These are phyloP conservation scores for Ips typographus DNA, from an alignment of 1,140 invertebrate species.

Conservation along the genomic window DNA sequence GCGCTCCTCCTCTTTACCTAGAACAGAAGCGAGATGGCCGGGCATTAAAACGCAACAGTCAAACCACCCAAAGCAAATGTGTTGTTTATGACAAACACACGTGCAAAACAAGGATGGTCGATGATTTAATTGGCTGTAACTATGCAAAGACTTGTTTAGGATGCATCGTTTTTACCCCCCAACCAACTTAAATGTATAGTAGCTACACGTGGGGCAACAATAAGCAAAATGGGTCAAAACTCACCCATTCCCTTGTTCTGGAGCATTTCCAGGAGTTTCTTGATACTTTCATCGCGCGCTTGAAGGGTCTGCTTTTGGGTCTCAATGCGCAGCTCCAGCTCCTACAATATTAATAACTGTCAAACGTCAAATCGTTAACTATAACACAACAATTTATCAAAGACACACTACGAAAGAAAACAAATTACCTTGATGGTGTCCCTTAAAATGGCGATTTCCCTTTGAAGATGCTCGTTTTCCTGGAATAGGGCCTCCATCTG, in stretches of 20 bases:
- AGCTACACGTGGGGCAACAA: too few species aligned
- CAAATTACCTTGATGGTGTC: constrained; percentile 88
- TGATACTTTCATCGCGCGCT: constrained; percentile 96
- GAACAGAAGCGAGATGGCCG: constrained; percentile 54
- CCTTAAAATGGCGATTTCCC: constrained; percentile 91
- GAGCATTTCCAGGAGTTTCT: constrained; percentile 97
- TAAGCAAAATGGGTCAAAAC: constrained; percentile 47
- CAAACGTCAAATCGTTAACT: not conserved
- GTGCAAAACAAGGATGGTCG: constrained; percentile 24
- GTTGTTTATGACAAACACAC: constrained; percentile 18
- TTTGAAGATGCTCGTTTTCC: constrained; percentile 92
- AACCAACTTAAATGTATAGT: not conserved
- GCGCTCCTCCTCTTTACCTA: constrained; percentile 92
- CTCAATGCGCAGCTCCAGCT: constrained; percentile 93
- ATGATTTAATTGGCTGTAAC: constrained; percentile 38
- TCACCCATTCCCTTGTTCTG: constrained; percentile 95
- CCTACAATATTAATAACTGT: constrained; percentile 56
- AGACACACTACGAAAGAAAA: not conserved
- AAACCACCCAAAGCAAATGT: constrained; percentile 25
- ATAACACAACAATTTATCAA: not conserved
- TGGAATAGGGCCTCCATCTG: constrained; percentile 89
- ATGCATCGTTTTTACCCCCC: too few species aligned
- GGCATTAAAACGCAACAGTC: constrained; percentile 40
- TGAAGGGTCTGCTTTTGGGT: constrained; percentile 96
- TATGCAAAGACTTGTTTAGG: not conserved